Conservation (phyloP, 2,888 invertebrate species). For the Nasonovia ribisnigri region DNA sequence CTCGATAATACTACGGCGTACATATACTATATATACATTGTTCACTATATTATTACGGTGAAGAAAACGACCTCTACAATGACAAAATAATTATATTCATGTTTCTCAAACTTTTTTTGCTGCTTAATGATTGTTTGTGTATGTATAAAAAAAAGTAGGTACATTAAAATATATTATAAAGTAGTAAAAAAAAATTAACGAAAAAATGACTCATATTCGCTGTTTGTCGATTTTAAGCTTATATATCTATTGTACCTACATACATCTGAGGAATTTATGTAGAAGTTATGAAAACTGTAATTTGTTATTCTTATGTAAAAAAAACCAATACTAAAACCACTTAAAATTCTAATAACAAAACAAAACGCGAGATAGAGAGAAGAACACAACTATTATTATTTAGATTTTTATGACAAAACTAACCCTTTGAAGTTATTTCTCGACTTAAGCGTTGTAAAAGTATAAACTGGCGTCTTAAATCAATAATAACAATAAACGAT, state of each 20-base stretch:
- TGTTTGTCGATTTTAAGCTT: not conserved
- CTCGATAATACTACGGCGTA: slow-evolving; percentile 2
- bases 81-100: slow-evolving; percentile 39
- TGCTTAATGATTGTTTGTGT: not conserved
- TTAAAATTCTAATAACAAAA: not conserved
- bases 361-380: not conserved
- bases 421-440: not conserved
- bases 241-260: not conserved
- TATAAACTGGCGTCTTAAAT: not conserved
- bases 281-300: not conserved
- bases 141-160: not conserved
- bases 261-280: not conserved
- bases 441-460: not conserved
- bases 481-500: not conserved
- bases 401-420: not conserved
- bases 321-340: not conserved
- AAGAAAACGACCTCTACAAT: not conserved
- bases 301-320: not conserved
- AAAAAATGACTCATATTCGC: not conserved
- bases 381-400: not conserved
- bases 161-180: not conserved
- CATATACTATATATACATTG: not conserved
- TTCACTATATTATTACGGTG: slow-evolving; percentile 22
- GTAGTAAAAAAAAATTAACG: not conserved
- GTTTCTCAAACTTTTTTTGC: slow-evolving; percentile 1